Conservation (phyloP, 2,113 vertebrate species). For the Taurulus bubalis region DNA sequence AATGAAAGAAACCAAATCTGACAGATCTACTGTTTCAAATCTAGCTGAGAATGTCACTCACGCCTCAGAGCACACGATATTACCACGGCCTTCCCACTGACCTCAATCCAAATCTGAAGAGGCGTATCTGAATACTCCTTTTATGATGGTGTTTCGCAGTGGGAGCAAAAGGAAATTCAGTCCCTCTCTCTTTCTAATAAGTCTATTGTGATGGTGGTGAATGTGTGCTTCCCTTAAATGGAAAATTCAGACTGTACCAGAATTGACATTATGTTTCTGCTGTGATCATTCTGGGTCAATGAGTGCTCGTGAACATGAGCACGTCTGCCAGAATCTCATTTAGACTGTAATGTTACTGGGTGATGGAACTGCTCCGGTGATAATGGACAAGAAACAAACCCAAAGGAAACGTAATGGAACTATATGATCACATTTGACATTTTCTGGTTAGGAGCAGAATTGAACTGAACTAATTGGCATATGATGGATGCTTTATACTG, state of each 20-base stretch:
- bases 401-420: conserved; percentile 23
- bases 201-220: conserved; percentile 60
- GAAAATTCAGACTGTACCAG: conserved; percentile 53
- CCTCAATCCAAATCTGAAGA: conserved; percentile 78
- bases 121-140: conserved; percentile 70
- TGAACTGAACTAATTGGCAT: conserved; percentile 15
- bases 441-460: conserved; percentile 25
- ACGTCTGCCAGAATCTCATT: conserved; percentile 39
- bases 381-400: conserved; percentile 45
- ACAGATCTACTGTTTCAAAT: conserved; percentile 70
- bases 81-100: conserved; percentile 72
- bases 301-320: conserved; percentile 50
- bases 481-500: background rate
- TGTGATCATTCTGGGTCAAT: conserved; percentile 65
- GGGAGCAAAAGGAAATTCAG: conserved; percentile 57
- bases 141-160: conserved; percentile 64
- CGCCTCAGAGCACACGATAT: conserved; percentile 68
- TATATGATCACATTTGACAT: conserved; percentile 3
- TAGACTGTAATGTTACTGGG: conserved; percentile 39
- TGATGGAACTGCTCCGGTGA: conserved; percentile 34
- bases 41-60: conserved; percentile 67
- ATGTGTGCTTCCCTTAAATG: conserved; percentile 55
- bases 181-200: conserved; percentile 62
- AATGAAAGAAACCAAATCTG: conserved; percentile 58
- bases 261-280: conserved; percentile 61